Evolutionary conservation across 2,797 vertebrate species (phyloP), one percentile per base, ranked within the genome.

Genomic region (Tadarida brasiliensis): DNA sequence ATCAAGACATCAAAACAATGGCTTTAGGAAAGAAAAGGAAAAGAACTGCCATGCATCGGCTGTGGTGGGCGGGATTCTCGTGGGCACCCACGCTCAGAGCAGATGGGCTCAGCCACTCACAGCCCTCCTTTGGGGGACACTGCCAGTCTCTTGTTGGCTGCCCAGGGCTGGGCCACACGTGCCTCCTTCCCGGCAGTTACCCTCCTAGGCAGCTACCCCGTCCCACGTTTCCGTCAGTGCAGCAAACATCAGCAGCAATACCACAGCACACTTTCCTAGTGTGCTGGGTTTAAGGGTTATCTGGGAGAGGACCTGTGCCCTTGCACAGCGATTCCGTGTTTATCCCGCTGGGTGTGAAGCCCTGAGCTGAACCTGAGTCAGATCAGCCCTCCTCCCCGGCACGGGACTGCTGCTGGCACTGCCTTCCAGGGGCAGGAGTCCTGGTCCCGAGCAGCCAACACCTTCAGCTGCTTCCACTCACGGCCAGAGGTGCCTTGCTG

Each of bases 251-350:
- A 19, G 39, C 44, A 56, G 78, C 30, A 59, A 63, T 51, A 54
- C 35, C 30, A 51, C 1, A n/a, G 70, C 24, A 49, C 39, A 70
- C 35, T 70, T 15, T 57, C 73, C 39, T 9, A 20, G 28, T 35
- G 73, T 74, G 47, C 35, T 92, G 33, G 14, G 11, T 61, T 70
- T 47, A 92, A 94, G 68, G 63, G 7, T 33, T 90, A 94, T 67
- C 24, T 91, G 57, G 68, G 54, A 84, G 30, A 76, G 47, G 61
- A 87, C n/a, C 76, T 44, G 61, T 28, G 54, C 35, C 24, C 63
- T 74, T 16, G 49, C 51, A 44, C 24, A 90, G 57, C 49, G 89
- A 54, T 68, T 59, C 1, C 11, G 10, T 90, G 49, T 49, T 74
- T 54, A 90, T 94, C 76, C 82, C 59, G 51, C 14, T 35, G 28